Evolutionary conservation across 2,113 vertebrate species (phyloP).

Genomic region (Acanthochromis polyacanthus): DNA sequence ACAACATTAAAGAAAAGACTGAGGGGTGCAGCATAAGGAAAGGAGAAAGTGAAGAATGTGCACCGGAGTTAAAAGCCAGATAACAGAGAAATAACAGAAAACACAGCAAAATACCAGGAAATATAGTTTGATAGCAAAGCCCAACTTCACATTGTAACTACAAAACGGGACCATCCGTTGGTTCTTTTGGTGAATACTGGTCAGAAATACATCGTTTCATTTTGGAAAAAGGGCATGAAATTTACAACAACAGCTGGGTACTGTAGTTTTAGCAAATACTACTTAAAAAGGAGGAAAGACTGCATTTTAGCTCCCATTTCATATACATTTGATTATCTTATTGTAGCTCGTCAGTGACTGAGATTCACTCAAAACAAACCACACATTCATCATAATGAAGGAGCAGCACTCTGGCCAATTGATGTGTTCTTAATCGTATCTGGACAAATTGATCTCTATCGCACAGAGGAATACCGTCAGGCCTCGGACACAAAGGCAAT

Average conservation of each 20-base stretch:
- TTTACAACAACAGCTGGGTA: background rate
- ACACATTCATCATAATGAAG: background rate
- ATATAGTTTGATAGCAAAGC: too few species aligned
- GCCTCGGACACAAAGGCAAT: background rate
- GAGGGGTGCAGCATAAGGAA: background rate
- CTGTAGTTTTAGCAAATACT: background rate
- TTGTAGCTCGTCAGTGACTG: background rate
- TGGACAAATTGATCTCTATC: background rate
- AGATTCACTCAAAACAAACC: background rate
- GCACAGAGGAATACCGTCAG: background rate
- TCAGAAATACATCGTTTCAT: too few species aligned
- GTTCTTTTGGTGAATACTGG: too few species aligned
- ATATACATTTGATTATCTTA: background rate
- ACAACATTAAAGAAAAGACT: conserved; percentile 28
- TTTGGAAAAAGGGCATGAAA: background rate
- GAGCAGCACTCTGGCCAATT: background rate
- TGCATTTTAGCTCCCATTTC: background rate
- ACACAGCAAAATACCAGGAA: background rate
- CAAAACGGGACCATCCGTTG: too few species aligned
- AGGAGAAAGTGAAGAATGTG: conserved; percentile 3
- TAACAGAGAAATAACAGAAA: background rate
- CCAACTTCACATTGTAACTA: too few species aligned
- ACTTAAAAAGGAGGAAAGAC: background rate
- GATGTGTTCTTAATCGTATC: background rate
- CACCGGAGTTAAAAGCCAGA: background rate